Percentiles rank a stretch among this genome's conserved stretches.
These are phyloP conservation scores for Melipona quadrifasciata DNA, from an alignment of 1,140 invertebrate genomes.

Conservation along the genomic window DNA sequence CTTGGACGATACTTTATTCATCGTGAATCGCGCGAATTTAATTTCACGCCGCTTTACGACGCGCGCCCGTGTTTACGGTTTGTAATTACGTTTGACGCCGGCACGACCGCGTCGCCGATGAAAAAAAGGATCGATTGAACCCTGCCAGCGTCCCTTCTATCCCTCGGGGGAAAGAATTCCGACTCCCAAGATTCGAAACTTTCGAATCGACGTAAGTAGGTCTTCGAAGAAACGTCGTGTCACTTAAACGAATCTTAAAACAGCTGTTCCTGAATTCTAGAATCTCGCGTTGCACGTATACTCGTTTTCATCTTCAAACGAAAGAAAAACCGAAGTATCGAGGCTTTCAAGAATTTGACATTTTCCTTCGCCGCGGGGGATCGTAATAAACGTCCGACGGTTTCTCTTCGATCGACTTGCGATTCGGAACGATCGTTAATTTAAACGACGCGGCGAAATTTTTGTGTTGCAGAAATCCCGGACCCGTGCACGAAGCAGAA, in stretches of 20 bases:
- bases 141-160: neutral
- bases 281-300: too few species aligned
- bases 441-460: slow-evolving; percentile 2
- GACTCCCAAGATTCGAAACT: too few species aligned
- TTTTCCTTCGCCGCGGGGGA: too few species aligned
- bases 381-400: too few species aligned
- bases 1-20: slow-evolving; percentile 64
- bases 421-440: slow-evolving; percentile 8
- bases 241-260: too few species aligned
- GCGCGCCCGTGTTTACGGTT: slow-evolving; percentile 54
- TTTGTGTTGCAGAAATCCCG: slow-evolving; percentile 86
- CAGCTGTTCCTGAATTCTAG: too few species aligned
- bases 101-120: neutral
- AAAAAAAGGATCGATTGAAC: slow-evolving; percentile 54
- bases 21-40: slow-evolving; percentile 65
- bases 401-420: too few species aligned
- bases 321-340: too few species aligned
- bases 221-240: too few species aligned
- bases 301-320: too few species aligned
- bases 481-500: slow-evolving; percentile 89
- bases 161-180: neutral
- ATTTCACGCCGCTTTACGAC: slow-evolving; percentile 65
- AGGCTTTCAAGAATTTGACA: too few species aligned
- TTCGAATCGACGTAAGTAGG: too few species aligned
- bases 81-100: slow-evolving; percentile 62